These are phyloP conservation scores for Leptopilina myrica DNA, from an alignment of 2,888 invertebrate species.

Conservation along the genomic window DNA sequence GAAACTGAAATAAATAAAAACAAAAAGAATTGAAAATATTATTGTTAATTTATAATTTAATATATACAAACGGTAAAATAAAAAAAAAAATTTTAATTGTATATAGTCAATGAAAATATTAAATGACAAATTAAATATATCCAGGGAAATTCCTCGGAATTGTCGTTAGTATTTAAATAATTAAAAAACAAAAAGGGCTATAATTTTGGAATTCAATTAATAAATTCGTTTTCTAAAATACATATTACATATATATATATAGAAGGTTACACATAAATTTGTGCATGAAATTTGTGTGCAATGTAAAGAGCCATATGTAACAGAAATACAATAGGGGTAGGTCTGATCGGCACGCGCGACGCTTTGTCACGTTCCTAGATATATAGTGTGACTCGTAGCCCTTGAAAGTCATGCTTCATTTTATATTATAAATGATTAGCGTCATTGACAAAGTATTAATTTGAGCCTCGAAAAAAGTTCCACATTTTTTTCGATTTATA, in stretches of 20 bases:
- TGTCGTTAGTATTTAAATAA: too few species aligned
- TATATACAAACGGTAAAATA: too few species aligned
- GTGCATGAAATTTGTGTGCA: neutral
- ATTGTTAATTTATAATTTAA: too few species aligned
- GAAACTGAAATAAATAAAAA: too few species aligned
- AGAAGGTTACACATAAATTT: neutral
- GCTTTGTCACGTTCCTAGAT: constrained; percentile 57
- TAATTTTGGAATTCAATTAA: too few species aligned
- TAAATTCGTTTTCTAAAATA: too few species aligned
- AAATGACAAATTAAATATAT: too few species aligned
- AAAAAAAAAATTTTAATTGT: too few species aligned
- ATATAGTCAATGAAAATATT: too few species aligned
- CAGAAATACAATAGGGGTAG: constrained; percentile 52
- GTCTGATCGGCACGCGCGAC: constrained; percentile 58
- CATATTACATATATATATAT: neutral
- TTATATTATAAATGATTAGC: constrained; percentile 1
- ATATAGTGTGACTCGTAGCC: constrained; percentile 62
- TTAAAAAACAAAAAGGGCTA: too few species aligned
- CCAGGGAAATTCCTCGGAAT: too few species aligned
- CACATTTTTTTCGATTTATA: neutral
- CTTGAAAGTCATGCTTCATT: constrained; percentile 54
- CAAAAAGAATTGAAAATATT: too few species aligned
- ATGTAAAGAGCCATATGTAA: constrained; percentile 20
- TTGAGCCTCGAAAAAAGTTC: neutral
- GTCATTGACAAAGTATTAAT: constrained; percentile 9